Conservation (phyloP, 2,113 vertebrate species). For the Platichthys flesus region DNA sequence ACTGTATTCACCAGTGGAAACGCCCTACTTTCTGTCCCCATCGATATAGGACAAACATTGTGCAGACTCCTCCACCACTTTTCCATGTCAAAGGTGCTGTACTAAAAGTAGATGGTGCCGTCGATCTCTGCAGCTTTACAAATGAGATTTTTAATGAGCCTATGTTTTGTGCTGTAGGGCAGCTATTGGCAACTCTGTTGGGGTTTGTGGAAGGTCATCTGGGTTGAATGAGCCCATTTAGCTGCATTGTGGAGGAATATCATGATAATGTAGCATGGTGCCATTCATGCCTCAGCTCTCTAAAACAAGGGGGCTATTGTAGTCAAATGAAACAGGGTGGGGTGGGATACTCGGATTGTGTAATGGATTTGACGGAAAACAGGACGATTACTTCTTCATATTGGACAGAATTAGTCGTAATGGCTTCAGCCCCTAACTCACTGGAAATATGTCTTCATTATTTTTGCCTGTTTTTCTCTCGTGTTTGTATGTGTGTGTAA, state of each 20-base stretch:
- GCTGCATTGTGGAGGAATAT: slow-evolving; percentile 76
- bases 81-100: slow-evolving; percentile 69
- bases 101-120: slow-evolving; percentile 75
- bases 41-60: slow-evolving; percentile 75
- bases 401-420: slow-evolving; percentile 29
- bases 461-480: slow-evolving; percentile 34
- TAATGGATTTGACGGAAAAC: slow-evolving; percentile 72
- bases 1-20: slow-evolving; percentile 65
- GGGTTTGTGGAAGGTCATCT: slow-evolving; percentile 76
- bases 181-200: slow-evolving; percentile 70
- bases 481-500: background rate
- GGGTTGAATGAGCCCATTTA: slow-evolving; percentile 76
- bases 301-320: slow-evolving; percentile 81
- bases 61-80: slow-evolving; percentile 58
- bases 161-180: slow-evolving; percentile 69
- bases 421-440: slow-evolving; percentile 27
- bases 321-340: slow-evolving; percentile 68
- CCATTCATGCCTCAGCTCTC: slow-evolving; percentile 71
- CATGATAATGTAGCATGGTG: slow-evolving; percentile 79
- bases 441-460: slow-evolving; percentile 42
- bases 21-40: slow-evolving; percentile 70
- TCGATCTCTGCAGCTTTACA: slow-evolving; percentile 67
- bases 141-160: slow-evolving; percentile 81
- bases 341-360: slow-evolving; percentile 63
- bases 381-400: slow-evolving; percentile 59